Evolutionary conservation across 2,797 vertebrate genomes (phyloP), one percentile per base, ranked within the genome.

Genomic region (Spinus olivaceus): DNA sequence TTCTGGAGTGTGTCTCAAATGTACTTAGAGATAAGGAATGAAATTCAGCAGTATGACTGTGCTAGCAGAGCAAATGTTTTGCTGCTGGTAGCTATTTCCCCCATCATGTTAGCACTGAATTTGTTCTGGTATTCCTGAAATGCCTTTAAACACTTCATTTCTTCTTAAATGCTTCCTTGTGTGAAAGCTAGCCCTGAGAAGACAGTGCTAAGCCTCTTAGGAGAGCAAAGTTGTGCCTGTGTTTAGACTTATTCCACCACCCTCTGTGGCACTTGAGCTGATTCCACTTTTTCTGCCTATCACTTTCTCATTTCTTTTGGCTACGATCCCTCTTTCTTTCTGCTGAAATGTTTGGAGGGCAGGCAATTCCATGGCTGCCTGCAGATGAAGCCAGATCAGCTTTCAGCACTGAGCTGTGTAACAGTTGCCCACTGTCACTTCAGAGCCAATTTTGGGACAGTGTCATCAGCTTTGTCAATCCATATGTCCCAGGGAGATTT

Each of bases 241-340:
- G 50, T 90, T 97, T 87, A 86, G 51, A 59, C 9, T 88, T 49
- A 78, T 80, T 95, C 65, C 56, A 83, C 88, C 95, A 92, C 80
- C 63, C 71, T 95, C 86, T 61, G 35, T 71, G 83, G 94, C 61
- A 92, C 80, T 87, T 71, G 63, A 96, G 74, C 25, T 46, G 77
- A 82, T 92, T 73, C 53, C 23, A 74, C 39, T 90, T 78, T 91
- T 69, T 50, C 78, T 93, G 94, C 93, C 90, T 95, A 72, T 90
- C 91, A 73, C 80, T 53, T 84, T 92, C 88, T 95, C 81, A 95
- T 86, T 96, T 95, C 92, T 88, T 93, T 90, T 97, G 94, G 82
- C 84, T 84, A 42, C 3, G 28, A 73, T 87, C 76, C 92, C 42
- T 84, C 32, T 69, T 81, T 88, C 86, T 94, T 82, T 91, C 67